Percentiles rank a stretch among this genome's conserved stretches.
phyloP scores from a whole-genome alignment of 1,140 invertebrate species.

The Paracyclopina nana region DNA sequence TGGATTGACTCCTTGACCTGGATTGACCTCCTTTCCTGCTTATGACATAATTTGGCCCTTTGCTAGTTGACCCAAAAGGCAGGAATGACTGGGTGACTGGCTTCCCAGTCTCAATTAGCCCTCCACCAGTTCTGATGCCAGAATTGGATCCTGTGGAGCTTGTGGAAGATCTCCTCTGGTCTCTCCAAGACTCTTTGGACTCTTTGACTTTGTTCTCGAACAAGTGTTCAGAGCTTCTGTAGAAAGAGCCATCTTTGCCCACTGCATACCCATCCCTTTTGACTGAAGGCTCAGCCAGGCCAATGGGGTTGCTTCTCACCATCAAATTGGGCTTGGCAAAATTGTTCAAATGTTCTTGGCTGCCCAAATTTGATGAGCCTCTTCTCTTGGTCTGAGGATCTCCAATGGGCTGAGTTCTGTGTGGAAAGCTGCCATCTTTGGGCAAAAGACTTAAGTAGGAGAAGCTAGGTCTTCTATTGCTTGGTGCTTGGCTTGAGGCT shows the following conservation, averaged over 20 bases:
- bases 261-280: conserved; percentile 11
- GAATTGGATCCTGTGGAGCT: neutral
- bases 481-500: too few relatives aligned
- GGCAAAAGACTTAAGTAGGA: conserved; percentile 8
- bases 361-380: neutral
- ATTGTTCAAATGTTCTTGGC: conserved; percentile 1
- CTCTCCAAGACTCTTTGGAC: too few relatives aligned
- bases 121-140: conserved; percentile 1
- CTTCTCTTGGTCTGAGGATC: neutral
- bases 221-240: conserved; percentile 7
- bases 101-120: conserved; percentile 8
- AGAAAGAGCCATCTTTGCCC: conserved; percentile 14
- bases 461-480: too few relatives aligned
- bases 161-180: neutral
- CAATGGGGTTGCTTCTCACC: conserved; percentile 13
- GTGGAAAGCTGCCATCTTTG: conserved; percentile 8
- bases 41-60: too few relatives aligned
- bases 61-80: conserved; percentile 7
- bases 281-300: conserved; percentile 12
- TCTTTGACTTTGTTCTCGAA: too few relatives aligned
- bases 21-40: too few relatives aligned
- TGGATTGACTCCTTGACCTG: too few relatives aligned
- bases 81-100: neutral
- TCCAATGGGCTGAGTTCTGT: conserved; percentile 7
- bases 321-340: conserved; percentile 8